Evolutionary conservation across 2,113 vertebrate species (phyloP).

Genomic region (Sinocyclocheilus anshuiensis): DNA sequence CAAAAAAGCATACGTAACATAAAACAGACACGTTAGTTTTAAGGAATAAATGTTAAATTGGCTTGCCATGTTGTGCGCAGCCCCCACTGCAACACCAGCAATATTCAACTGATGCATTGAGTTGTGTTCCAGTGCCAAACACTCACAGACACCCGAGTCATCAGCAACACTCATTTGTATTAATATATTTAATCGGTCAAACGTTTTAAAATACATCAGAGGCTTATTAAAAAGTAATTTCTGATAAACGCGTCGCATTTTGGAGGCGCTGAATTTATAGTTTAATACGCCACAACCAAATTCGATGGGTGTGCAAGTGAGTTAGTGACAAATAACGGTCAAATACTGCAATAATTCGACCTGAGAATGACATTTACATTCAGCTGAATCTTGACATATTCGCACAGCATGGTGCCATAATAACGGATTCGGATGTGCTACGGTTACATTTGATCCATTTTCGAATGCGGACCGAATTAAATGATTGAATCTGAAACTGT

Average conservation of each 20-base stretch:
- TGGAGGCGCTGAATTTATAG: conserved; percentile 1
- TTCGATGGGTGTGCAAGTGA: conserved; percentile 23
- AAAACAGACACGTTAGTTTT: not conserved
- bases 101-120: conserved; percentile 33
- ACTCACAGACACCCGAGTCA: conserved; percentile 12
- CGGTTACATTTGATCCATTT: not conserved
- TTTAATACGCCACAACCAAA: conserved; percentile 40
- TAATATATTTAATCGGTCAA: not conserved
- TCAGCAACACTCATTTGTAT: not conserved
- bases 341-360: not conserved
- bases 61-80: conserved; percentile 36
- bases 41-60: not conserved
- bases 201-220: not conserved
- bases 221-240: not conserved
- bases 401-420: not conserved
- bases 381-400: not conserved
- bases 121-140: conserved; percentile 15
- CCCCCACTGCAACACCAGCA: conserved; percentile 41
- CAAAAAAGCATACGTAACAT: no score
- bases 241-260: not conserved
- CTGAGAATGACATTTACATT: not conserved
- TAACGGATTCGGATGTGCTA: conserved; percentile 13
- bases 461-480: not conserved
- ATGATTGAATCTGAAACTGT: not conserved
- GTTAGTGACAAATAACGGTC: conserved; percentile 2